Percentiles rank a stretch among this genome's conserved stretches.
phyloP scores from a whole-genome alignment of 1,140 invertebrate species.

The Microplitis demolitor region DNA sequence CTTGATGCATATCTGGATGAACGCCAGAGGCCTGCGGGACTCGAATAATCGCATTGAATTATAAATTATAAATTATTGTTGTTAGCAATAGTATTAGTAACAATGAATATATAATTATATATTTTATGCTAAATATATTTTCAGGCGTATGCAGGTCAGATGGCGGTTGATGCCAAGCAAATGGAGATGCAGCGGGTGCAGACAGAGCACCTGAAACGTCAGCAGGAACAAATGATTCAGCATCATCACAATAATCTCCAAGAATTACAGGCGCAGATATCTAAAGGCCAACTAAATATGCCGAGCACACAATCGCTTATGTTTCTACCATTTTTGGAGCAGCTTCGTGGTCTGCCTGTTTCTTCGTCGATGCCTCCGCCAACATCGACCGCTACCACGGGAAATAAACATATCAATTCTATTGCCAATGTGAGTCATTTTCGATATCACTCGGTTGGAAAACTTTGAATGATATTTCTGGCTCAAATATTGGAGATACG shows the following conservation, averaged over 20 bases:
- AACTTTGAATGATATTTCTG: no score
- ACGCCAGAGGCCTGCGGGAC: conserved; percentile 49
- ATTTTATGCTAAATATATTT: no score
- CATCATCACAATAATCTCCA: conserved; percentile 63
- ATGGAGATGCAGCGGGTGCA: conserved; percentile 63
- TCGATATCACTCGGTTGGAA: no score
- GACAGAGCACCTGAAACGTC: conserved; percentile 60
- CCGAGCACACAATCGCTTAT: conserved; percentile 63
- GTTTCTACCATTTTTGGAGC: conserved; percentile 68
- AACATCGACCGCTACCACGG: conserved; percentile 53
- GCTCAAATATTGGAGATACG: no score
- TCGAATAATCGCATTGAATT: no score
- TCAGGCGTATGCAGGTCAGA: conserved; percentile 55
- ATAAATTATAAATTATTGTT: no score
- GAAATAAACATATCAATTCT: conserved; percentile 60
- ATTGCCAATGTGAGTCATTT: conserved; percentile 53
- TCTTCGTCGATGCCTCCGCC: conserved; percentile 51
- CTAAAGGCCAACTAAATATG: conserved; percentile 52
- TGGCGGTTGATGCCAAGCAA: conserved; percentile 59
- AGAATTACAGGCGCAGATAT: conserved; percentile 64
- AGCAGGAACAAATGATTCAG: conserved; percentile 62
- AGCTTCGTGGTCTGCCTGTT: conserved; percentile 57
- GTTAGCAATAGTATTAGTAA: no score
- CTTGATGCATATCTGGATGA: conserved; percentile 57
- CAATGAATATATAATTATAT: no score